Evolutionary conservation across 2,797 vertebrate species (phyloP), one percentile per base, ranked within the genome.

Genomic region (Poeciliopsis turneri): DNA sequence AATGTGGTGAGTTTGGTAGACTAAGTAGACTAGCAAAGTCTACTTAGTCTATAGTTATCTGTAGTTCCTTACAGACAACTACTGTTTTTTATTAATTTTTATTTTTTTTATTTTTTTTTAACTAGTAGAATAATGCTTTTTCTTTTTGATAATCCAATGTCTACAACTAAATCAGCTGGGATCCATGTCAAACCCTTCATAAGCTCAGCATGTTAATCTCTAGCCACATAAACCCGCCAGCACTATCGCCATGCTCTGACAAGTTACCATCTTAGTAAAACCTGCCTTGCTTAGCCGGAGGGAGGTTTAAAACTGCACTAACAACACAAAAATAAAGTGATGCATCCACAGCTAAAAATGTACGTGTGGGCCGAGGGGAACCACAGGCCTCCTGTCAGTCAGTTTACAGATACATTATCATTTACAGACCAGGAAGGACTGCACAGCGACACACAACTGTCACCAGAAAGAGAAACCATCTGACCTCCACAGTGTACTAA

Each of bases 281-380:
- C 46, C 33, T 47, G n/a, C 25, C 33, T 28, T 2, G 16, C 20
- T 15, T 12, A 47, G 12, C n/a, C 47, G 25, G 36, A 59, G 13
- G 23, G 46, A 53, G 0, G 5, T 33, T 12, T 55, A 11, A 15
- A 49, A 16, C 23, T 28, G 51, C 2, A 3, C 46, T 64, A n/a
- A 46, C 25, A 46, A 69, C 13, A 0, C 25, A 25, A 55, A 53
- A 74, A 39, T 13, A 16, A 25, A 28, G 36, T n/a, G 23, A 28
- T 28, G 75, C 9, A 7, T 57, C 70, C 36, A 68, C 43, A 82
- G 75, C 78, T 83, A 84, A 72, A 41, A 71, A 20, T 49, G 30
- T 53, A 82, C 41, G 83, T 86, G 88, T 83, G 81, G 75, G 76
- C 71, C 78, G 74, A 88, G 78, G 74, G 59, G 72, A 91, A 86